Evolutionary conservation across 1,140 invertebrate genomes (phyloP), one percentile per base, ranked within the genome.

Genomic region (Drosophila baimaii): DNA sequence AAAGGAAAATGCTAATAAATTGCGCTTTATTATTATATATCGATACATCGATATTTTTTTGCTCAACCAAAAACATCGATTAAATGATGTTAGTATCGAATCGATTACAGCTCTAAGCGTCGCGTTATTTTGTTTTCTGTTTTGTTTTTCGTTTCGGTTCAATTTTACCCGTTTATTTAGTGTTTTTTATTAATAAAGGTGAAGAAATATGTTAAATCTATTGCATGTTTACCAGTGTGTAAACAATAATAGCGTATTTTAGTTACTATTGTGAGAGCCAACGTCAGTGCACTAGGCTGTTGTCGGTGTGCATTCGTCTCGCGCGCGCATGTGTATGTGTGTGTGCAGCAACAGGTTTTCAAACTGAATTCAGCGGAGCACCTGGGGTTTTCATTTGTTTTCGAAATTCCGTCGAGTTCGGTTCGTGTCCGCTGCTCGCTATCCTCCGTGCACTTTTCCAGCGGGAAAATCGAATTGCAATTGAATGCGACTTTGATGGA

Each of bases 301-400:
- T 55, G 25, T 25, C 21, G 63, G 62, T 55, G 47, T 55, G 39
- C 49, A 56, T 27, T 64, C 13, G 21, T 12, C 5, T 25, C 29
- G 65, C 39, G 31, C 35, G 31, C 52, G 70, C 51, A 17, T 49
- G 62, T 39, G 25, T 51, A 44, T 65, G 70, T 52, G 44, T 17
- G 71, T 64, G 35, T 21, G 44, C 98, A 98, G 98, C 93, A 76
- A 76, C 73, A 76, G 73, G 73, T 76, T 76, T 70, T 58, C n/a
- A 43, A 64, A 66, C 43, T 64, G 31, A 63, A 47, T 61, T 27
- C 58, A 12, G 15, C 55, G 21, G 58, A 63, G 41, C 43, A 44
- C 58, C 59, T 64, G 31, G 31, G 39, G 51, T 54, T 56, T 70
- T 64, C 51, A 74, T 55, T 75, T 76, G 62, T 44, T 49, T 75